Conservation (phyloP, 2,113 vertebrate species). For the Syrmaticus mikado region DNA sequence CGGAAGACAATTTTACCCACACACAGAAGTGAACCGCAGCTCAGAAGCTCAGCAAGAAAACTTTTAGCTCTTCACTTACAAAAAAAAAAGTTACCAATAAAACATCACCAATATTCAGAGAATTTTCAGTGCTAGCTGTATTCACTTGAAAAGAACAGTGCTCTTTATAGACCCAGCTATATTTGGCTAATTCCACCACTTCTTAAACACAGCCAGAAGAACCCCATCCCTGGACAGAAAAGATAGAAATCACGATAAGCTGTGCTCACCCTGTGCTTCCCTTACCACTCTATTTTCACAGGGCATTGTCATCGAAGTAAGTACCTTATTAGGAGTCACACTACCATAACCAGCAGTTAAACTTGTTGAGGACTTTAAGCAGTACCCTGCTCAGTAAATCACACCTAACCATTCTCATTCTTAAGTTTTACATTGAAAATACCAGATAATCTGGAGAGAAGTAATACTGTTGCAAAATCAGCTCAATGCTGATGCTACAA, state of each 20-base stretch:
- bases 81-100: neutral
- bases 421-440: neutral
- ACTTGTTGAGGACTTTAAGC: conserved; percentile 2
- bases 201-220: neutral
- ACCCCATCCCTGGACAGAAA: neutral
- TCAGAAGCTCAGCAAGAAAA: neutral
- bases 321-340: neutral
- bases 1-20: neutral
- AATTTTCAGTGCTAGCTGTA: neutral
- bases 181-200: neutral
- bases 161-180: neutral
- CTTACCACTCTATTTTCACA: neutral
- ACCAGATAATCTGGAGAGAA: neutral
- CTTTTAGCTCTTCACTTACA: neutral
- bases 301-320: neutral
- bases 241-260: neutral
- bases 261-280: neutral
- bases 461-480: neutral
- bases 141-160: neutral
- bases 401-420: neutral
- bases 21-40: neutral
- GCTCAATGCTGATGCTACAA: neutral
- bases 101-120: neutral
- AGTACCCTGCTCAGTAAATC: neutral
- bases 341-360: neutral